Conservation (phyloP, 92 coral and sea anemone species). For the Epizoanthus fatuus region DNA sequence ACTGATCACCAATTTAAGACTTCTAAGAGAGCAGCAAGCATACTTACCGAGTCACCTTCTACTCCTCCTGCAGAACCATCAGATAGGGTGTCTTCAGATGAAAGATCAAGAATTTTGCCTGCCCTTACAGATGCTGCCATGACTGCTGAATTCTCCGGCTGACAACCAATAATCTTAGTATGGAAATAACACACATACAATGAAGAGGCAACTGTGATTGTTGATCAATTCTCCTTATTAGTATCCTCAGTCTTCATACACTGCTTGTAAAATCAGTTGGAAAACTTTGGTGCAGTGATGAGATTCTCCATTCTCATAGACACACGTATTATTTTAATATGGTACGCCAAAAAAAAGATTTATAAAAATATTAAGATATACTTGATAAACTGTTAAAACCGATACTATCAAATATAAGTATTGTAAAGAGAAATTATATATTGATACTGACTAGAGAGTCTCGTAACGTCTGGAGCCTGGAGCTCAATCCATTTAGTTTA, state of each 20-base stretch:
- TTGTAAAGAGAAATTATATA: no score
- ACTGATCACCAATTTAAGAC: neutral
- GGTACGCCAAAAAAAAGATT: no score
- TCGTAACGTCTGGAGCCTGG: no score
- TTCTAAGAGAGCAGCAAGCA: neutral
- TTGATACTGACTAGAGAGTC: no score
- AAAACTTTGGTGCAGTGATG: no score
- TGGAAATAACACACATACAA: neutral
- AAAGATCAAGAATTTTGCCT: slow-evolving; percentile 79
- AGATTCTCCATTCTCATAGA: no score
- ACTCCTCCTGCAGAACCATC: slow-evolving; percentile 94
- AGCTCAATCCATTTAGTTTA: no score
- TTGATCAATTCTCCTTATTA: neutral
- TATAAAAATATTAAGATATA: no score
- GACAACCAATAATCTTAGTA: slow-evolving; percentile 92
- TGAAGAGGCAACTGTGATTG: neutral
- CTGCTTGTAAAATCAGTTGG: no score
- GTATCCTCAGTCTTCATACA: neutral
- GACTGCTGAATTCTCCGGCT: slow-evolving; percentile 84
- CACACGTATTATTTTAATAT: no score
- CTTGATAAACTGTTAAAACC: no score
- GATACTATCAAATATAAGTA: no score
- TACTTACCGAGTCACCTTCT: slow-evolving; percentile 79
- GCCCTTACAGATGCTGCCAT: slow-evolving; percentile 91
- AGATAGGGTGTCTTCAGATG: slow-evolving; percentile 79